Percentiles rank a stretch among this genome's conserved stretches.
These are phyloP conservation scores for Lethocerus indicus DNA, from an alignment of 1,140 invertebrate species.

Conservation along the genomic window DNA sequence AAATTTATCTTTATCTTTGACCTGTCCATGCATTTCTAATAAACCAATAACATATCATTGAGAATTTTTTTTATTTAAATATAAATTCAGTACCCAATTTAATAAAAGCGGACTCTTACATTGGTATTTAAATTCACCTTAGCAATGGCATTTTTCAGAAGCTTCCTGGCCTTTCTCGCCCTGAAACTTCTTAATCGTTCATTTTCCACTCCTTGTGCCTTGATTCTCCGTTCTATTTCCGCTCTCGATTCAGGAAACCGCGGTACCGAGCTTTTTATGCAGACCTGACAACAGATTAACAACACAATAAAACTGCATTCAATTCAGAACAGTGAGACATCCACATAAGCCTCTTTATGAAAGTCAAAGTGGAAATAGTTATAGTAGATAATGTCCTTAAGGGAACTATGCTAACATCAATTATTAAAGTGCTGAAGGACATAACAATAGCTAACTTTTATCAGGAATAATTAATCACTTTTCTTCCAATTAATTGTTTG, in stretches of 20 bases:
- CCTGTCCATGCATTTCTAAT: too few species aligned
- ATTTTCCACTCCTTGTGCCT: slow-evolving; percentile 14
- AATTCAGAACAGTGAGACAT: background rate
- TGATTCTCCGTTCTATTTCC: slow-evolving; percentile 18
- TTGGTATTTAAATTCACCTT: slow-evolving; percentile 23
- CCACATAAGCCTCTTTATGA: background rate
- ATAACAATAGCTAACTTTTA: background rate
- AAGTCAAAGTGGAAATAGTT: background rate
- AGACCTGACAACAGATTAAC: slow-evolving; percentile 17
- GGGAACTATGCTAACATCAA: too few species aligned
- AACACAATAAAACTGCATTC: background rate
- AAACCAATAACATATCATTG: too few species aligned
- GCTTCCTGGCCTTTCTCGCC: slow-evolving; percentile 28
- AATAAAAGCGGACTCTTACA: slow-evolving; percentile 6
- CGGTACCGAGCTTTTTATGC: slow-evolving; percentile 22
- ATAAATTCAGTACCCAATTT: slow-evolving; percentile 6
- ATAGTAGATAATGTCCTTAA: too few species aligned
- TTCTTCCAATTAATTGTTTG: background rate
- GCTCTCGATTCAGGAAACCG: slow-evolving; percentile 18
- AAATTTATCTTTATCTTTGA: too few species aligned
- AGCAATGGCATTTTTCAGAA: slow-evolving; percentile 30
- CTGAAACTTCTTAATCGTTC: slow-evolving; percentile 13
- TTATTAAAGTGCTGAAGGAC: too few species aligned
- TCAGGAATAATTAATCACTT: background rate
- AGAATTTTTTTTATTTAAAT: too few species aligned